Base-by-base conservation (phyloP, 1,140 invertebrate genomes). In the Atopsyche davidsoni region DNA sequence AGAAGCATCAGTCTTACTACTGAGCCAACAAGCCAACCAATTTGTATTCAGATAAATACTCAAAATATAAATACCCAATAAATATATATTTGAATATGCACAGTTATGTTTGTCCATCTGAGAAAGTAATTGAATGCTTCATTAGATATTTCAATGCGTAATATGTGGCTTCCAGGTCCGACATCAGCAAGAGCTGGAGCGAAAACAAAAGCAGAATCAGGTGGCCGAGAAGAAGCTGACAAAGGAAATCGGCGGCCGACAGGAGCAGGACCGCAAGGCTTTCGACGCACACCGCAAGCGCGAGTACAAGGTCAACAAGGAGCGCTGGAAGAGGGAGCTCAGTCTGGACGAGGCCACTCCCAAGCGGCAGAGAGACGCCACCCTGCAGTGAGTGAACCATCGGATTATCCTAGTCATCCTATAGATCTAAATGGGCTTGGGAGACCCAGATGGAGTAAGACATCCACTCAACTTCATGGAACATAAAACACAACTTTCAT, bases 301-400 rank as follows among this genome's bases (percentile, higher is more conserved):
- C 66, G 95, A 98, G 69, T 98, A 98, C 75, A 99, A 99, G 75
- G 85, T 85, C 35, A 97, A 92, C 66, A 98, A 98, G 75, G 96
- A 99, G 66, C 75, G 90, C 61, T 93, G 92, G 85, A 98, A 93
- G 81, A 83, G 88, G 64, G 91, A 95, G 69, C 77, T 96, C 28
- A 89, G 85, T 39, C 85, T 91, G 70, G 89, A 93, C 65, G 89
- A 92, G 65, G 83, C 87, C 22, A 94, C 92, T 54, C 90, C 92
- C 13, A 96, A 95, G 72, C 79, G 91, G 61, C 89, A 93, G 69
- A 78, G 89, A 58, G 93, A 96, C 65, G 89, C 92, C 36, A 89
- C 87, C 31, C 75, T 92, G 64, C 87, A 91, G 79, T 87, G 64
- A 72, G 76, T 76, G 4, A 4, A 21, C 23, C 19, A n/a, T n/a